Base-by-base conservation (phyloP, 1,140 invertebrate genomes). In the Penaeus japonicus region DNA sequence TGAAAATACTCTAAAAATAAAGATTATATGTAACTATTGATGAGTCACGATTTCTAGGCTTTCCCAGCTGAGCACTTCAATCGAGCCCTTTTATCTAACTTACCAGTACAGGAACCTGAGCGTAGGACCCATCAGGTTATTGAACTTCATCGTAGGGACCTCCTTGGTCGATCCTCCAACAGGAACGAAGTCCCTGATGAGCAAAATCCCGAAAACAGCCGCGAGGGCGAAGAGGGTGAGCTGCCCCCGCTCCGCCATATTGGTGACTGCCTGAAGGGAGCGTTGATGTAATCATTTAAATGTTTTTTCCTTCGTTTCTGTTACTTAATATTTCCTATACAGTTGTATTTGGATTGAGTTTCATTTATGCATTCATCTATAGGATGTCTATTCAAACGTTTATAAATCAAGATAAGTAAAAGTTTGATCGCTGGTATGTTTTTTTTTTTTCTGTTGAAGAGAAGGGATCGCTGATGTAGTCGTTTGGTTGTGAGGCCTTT, bases 81-180 rank as follows among this genome's bases (percentile, higher is more conserved):
- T 35, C 77, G 35, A 32, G 4, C 30, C 2, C n/a, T 0, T 7
- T 27, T 24, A 0, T 55, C 17, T n/a, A 35, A 91, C 92, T 92
- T 92, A 94, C 93, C 94, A 94, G 90, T 93, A 94, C 77, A 94
- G 85, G 91, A 94, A 94, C 91, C 93, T 94, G 32, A 94, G 90
- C 5, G 93, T 92, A 57, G 94, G 94, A 24, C 92, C 93, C 85
- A 92, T 92, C 89, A 94, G 92, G 82, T 91, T 92, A 24, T 79
- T 83, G 77, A 90, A 86, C 54, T 90, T 90, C 54, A 87, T 79
- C 4, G 39, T 70, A 39, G 78, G 84, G 24, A 54, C 57, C 10
- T 90, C 88, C 75, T 89, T 89, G 22, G n/a, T 24, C 22, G 70
- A 32, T 17, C 39, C 83, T 5, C 57, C 90, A 4, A 77, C 80